A percentile compares a stretch with the other conserved stretches of the same genome.
Evolutionary conservation across 2,888 invertebrate species (phyloP).

Genomic region (Lithosia quadra): DNA sequence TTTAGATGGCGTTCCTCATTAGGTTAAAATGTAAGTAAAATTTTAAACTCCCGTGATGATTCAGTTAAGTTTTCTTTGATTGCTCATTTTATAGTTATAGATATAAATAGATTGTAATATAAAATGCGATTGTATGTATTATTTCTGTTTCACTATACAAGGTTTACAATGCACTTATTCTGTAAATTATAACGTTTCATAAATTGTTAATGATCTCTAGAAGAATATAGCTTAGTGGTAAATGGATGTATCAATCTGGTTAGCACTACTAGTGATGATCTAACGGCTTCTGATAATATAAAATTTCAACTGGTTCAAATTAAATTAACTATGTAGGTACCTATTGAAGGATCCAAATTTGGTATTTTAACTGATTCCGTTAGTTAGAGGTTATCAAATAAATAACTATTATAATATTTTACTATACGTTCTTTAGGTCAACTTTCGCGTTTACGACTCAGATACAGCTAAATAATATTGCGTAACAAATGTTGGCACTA

Average conservation of each 20-base stretch:
- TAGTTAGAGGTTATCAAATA: not conserved
- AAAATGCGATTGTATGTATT: conserved; percentile 12
- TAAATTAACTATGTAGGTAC: too few relatives aligned
- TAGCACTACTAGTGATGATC: too few relatives aligned
- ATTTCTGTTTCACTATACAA: conserved; percentile 17
- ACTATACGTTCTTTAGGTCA: conserved; percentile 9
- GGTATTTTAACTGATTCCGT: too few relatives aligned
- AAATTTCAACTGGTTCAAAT: too few relatives aligned
- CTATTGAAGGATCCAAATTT: too few relatives aligned
- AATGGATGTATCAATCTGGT: too few relatives aligned
- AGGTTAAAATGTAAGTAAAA: conserved; percentile 48
- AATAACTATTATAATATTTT: not conserved
- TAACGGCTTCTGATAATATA: too few relatives aligned
- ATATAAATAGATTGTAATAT: conserved; percentile 36
- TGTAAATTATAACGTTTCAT: not conserved
- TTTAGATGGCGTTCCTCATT: conserved; percentile 55
- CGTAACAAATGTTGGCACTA: conserved; percentile 24
- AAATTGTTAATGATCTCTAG: too few relatives aligned
- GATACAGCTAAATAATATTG: conserved; percentile 5
- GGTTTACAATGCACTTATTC: not conserved
- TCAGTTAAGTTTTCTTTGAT: conserved; percentile 40
- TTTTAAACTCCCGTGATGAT: conserved; percentile 46
- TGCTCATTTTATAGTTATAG: conserved; percentile 45
- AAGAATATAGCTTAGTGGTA: too few relatives aligned
- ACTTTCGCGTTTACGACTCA: conserved; percentile 4